Percentiles rank a stretch among this genome's conserved stretches.
Evolutionary conservation across 2,113 vertebrate genomes (phyloP).

Genomic region (Tricholaema leucomelas): DNA sequence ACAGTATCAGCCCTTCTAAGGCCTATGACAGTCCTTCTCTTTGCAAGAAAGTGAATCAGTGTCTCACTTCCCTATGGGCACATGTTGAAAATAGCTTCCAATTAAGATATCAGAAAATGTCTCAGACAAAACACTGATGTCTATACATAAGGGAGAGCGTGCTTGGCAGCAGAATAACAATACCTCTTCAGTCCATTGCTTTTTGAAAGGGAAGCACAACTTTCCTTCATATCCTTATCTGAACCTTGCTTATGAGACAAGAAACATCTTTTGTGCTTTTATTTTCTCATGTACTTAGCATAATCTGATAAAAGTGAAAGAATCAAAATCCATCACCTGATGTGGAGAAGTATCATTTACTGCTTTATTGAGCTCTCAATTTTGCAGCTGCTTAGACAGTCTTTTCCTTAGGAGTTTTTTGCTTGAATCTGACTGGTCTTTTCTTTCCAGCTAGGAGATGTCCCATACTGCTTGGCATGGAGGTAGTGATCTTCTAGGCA

Average conservation of each 20-base stretch:
- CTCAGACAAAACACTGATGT: conserved; percentile 54
- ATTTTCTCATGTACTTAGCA: conserved; percentile 60
- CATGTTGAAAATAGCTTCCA: conserved; percentile 39
- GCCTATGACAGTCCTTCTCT: not conserved
- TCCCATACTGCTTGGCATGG: not conserved
- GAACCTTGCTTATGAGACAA: conserved; percentile 59
- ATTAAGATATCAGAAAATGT: conserved; percentile 67
- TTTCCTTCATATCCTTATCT: conserved; percentile 64
- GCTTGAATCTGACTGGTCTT: not conserved
- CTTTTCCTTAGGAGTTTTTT: not conserved
- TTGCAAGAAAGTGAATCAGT: not conserved
- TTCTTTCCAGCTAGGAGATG: not conserved
- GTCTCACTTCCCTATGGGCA: not conserved
- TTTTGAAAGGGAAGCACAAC: conserved; percentile 56
- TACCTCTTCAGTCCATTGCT: conserved; percentile 62
- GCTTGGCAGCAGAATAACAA: conserved; percentile 67
- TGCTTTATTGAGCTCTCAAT: conserved; percentile 11
- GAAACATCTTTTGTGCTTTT: conserved; percentile 58
- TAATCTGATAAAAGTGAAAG: conserved; percentile 66
- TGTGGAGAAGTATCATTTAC: conserved; percentile 24
- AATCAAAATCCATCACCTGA: conserved; percentile 62
- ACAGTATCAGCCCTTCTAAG: not conserved
- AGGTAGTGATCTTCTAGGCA: not conserved
- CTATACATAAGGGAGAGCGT: conserved; percentile 58
- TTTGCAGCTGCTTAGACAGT: not conserved